phyloP scores from a whole-genome alignment of 2,888 invertebrate genomes.

The Lasioglossum leucozonium region DNA sequence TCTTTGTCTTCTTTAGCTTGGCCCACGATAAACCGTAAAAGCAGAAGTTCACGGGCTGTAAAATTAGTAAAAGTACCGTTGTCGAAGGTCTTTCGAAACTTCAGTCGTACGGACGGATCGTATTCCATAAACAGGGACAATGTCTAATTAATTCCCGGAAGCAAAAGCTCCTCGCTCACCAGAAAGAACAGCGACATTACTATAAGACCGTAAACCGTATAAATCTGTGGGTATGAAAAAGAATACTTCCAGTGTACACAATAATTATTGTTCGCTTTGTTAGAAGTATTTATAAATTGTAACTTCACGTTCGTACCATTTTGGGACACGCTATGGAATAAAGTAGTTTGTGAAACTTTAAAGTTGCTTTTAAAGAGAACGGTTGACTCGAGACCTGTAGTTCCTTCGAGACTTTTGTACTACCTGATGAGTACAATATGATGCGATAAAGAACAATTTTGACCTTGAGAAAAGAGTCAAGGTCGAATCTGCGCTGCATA shows the following conservation, averaged over 20 bases:
- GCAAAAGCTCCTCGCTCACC: not conserved
- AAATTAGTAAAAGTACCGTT: not conserved
- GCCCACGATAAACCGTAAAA: not conserved
- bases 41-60: not conserved
- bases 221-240: not conserved
- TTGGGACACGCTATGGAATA: too few species aligned
- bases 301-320: too few species aligned
- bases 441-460: too few species aligned
- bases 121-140: not conserved
- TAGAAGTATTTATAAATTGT: too few species aligned
- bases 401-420: too few species aligned
- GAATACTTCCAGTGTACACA: not conserved
- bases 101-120: not conserved
- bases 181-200: not conserved
- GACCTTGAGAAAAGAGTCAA: too few species aligned
- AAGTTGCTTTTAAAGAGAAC: too few species aligned
- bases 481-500: too few species aligned
- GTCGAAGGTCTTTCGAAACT: not conserved
- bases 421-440: too few species aligned
- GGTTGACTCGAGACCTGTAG: too few species aligned
- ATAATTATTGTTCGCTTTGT: too few species aligned
- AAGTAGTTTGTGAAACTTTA: too few species aligned
- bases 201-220: not conserved
- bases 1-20: not conserved
- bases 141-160: not conserved